Evolutionary conservation across 2,888 invertebrate genomes (phyloP).

Genomic region (Aphelenchoides bicaudatus): DNA sequence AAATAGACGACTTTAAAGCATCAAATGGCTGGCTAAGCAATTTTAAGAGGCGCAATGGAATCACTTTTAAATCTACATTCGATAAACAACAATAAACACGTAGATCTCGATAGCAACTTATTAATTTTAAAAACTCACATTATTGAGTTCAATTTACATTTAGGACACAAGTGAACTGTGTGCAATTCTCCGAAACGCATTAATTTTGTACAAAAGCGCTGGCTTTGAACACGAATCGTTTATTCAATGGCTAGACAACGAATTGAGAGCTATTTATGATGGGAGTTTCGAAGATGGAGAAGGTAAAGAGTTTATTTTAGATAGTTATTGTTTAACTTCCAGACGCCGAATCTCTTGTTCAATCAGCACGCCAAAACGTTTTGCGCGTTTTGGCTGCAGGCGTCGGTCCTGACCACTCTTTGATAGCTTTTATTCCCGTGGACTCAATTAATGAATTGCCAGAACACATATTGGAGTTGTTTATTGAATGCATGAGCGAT

Average conservation of each 20-base stretch:
- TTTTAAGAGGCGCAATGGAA: not conserved
- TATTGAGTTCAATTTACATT: constrained; percentile 12
- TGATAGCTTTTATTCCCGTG: constrained; percentile 23
- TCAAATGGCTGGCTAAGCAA: not conserved
- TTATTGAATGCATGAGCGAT: constrained; percentile 28
- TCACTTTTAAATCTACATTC: constrained; percentile 5
- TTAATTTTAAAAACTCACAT: no score
- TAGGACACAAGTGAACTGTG: constrained; percentile 56
- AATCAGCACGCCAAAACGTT: constrained; percentile 2
- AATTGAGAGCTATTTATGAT: constrained; percentile 26
- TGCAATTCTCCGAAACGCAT: constrained; percentile 42
- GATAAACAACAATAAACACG: no score
- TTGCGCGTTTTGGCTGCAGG: constrained; percentile 20
- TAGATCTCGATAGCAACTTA: no score
- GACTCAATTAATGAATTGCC: constrained; percentile 27
- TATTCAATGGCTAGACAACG: constrained; percentile 37
- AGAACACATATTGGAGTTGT: constrained; percentile 31
- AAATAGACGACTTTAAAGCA: no score
- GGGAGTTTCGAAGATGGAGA: constrained; percentile 13
- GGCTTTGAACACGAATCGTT: constrained; percentile 46
- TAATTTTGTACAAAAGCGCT: constrained; percentile 42
- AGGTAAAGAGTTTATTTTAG: constrained; percentile 14
- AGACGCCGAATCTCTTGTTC: constrained; percentile 9
- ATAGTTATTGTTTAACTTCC: no score
- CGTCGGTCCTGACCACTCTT: constrained; percentile 1